phyloP scores from a whole-genome alignment of 2,888 invertebrate genomes.

The Thymelicus sylvestris region DNA sequence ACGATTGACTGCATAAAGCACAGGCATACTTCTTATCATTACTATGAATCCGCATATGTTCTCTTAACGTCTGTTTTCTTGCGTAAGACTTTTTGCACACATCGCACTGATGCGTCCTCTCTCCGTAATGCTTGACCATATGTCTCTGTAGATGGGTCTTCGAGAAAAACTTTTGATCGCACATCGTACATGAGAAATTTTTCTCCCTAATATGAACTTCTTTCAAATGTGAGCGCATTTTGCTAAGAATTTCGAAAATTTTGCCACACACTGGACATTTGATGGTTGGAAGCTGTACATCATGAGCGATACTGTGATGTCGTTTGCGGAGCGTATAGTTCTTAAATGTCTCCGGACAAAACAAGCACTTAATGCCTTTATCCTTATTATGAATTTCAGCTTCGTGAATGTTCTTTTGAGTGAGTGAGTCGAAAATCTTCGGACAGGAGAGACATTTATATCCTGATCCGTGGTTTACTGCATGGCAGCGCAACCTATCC shows the following conservation, averaged over 20 bases:
- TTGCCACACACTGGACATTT: slow-evolving; percentile 68
- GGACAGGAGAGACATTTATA: slow-evolving; percentile 64
- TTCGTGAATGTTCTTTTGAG: slow-evolving; percentile 62
- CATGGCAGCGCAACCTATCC: slow-evolving; percentile 67
- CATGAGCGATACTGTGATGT: slow-evolving; percentile 61
- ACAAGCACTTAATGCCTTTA: slow-evolving; percentile 62
- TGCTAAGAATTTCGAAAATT: slow-evolving; percentile 64
- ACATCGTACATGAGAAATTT: slow-evolving; percentile 74
- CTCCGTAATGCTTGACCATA: slow-evolving; percentile 79
- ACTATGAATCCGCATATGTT: slow-evolving; percentile 70
- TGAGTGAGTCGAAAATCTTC: slow-evolving; percentile 62
- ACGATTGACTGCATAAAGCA: slow-evolving; percentile 58
- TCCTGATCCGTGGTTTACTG: slow-evolving; percentile 59
- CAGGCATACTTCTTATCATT: slow-evolving; percentile 61
- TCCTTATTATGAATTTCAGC: slow-evolving; percentile 58
- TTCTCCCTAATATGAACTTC: slow-evolving; percentile 76
- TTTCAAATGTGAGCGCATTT: slow-evolving; percentile 67
- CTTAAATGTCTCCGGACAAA: slow-evolving; percentile 63
- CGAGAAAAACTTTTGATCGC: slow-evolving; percentile 80
- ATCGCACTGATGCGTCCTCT: slow-evolving; percentile 72
- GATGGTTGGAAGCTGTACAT: slow-evolving; percentile 56
- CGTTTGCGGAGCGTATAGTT: slow-evolving; percentile 63
- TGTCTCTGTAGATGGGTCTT: slow-evolving; percentile 79
- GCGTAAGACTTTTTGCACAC: slow-evolving; percentile 80
- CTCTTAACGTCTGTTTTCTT: slow-evolving; percentile 66